Evolutionary conservation across 2,888 invertebrate genomes (phyloP).

Genomic region (Drosophila glabriapex): DNA sequence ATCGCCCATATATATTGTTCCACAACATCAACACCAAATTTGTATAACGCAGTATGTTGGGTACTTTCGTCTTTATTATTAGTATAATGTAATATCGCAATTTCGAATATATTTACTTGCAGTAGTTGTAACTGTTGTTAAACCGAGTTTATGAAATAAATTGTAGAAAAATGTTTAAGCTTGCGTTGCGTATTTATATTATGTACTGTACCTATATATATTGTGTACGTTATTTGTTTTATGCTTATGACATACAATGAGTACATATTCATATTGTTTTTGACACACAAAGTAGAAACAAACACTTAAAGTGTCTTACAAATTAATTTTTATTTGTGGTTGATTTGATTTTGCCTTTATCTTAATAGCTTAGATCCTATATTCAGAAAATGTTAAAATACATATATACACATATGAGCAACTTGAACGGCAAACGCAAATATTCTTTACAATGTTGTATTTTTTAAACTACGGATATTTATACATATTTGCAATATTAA

Average conservation of each 20-base stretch:
- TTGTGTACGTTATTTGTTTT: slow-evolving; percentile 37
- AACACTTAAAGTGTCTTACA: slow-evolving; percentile 74
- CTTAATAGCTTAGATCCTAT: slow-evolving; percentile 48
- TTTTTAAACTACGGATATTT: slow-evolving; percentile 12
- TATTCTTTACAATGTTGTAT: slow-evolving; percentile 8
- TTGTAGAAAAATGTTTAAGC: slow-evolving; percentile 70
- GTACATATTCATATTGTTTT: slow-evolving; percentile 26
- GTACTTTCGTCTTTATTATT: slow-evolving; percentile 43
- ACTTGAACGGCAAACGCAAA: slow-evolving; percentile 34
- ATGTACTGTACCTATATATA: slow-evolving; percentile 18
- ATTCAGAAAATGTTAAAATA: slow-evolving; percentile 44
- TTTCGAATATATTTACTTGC: background rate
- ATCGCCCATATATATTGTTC: background rate
- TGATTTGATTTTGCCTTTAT: slow-evolving; percentile 58
- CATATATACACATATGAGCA: slow-evolving; percentile 37
- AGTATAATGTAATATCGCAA: slow-evolving; percentile 10
- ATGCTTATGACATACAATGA: slow-evolving; percentile 24
- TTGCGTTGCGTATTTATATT: slow-evolving; percentile 57
- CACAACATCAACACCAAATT: background rate
- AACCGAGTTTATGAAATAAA: slow-evolving; percentile 67
- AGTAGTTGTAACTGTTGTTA: slow-evolving; percentile 41
- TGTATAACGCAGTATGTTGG: slow-evolving; percentile 12
- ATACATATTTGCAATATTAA: slow-evolving; percentile 32
- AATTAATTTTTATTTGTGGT: slow-evolving; percentile 63
- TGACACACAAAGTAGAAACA: slow-evolving; percentile 50